Conservation (phyloP, 2,888 invertebrate species). For the Heterodera filipjevi region DNA sequence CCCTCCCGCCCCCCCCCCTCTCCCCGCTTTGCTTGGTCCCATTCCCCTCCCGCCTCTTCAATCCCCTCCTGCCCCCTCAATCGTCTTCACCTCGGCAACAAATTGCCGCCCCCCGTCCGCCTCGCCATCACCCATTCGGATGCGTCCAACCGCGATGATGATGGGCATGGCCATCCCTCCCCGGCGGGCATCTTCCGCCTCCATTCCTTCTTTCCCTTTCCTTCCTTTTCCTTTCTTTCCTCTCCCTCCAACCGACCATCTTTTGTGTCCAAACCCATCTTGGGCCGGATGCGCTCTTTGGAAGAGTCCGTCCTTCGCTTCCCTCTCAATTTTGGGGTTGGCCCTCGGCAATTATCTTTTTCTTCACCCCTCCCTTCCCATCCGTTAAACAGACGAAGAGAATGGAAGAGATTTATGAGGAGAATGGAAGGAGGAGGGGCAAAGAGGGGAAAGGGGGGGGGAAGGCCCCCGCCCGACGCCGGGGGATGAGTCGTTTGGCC, state of each 20-base stretch:
- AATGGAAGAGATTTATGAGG: constrained; percentile 19
- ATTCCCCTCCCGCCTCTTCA: neutral
- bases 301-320: constrained; percentile 3
- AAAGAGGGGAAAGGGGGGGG: neutral
- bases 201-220: neutral
- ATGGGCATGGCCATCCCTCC: constrained; percentile 16
- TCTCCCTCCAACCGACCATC: constrained; percentile 7
- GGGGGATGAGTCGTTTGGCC: constrained; percentile 1
- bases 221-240: no score
- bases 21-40: no score
- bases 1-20: no score
- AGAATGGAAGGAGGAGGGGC: neutral
- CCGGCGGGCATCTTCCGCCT: constrained; percentile 8
- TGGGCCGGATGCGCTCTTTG: constrained; percentile 23
- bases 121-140: neutral
- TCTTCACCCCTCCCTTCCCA: neutral
- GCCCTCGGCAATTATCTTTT: constrained; percentile 9
- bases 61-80: neutral
- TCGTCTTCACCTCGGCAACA: constrained; percentile 18
- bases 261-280: constrained; percentile 1
- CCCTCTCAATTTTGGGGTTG: neutral
- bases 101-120: constrained; percentile 1
- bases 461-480: neutral
- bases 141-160: constrained; percentile 33
- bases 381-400: constrained; percentile 1